Evolutionary conservation across 2,888 invertebrate genomes (phyloP).

Genomic region (Trichopoda pennipes): DNA sequence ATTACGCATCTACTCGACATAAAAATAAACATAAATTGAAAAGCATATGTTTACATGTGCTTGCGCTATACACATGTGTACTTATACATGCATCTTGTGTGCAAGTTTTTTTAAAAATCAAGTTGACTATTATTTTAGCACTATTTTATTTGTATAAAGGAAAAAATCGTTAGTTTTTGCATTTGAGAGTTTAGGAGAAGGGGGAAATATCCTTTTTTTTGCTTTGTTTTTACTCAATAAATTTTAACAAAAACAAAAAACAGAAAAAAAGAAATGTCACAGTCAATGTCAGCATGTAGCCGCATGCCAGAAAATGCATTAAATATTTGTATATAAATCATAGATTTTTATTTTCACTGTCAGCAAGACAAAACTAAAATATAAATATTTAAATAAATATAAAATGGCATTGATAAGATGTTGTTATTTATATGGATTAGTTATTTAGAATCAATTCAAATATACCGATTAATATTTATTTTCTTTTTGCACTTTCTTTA

Average conservation of each 20-base stretch:
- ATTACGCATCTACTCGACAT: neutral
- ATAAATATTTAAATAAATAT: slow-evolving; percentile 7
- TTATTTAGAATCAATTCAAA: slow-evolving; percentile 38
- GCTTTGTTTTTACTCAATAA: slow-evolving; percentile 31
- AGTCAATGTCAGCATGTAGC: slow-evolving; percentile 57
- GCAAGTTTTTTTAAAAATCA: neutral
- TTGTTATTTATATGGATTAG: slow-evolving; percentile 18
- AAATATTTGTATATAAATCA: slow-evolving; percentile 44
- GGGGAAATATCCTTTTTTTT: neutral
- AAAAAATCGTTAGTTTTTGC: too few species aligned
- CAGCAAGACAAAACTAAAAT: slow-evolving; percentile 22
- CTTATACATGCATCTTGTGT: neutral
- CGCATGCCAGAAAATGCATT: slow-evolving; percentile 40
- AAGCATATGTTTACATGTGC: slow-evolving; percentile 7
- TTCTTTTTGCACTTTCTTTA: neutral
- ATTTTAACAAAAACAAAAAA: slow-evolving; percentile 31
- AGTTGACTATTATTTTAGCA: neutral
- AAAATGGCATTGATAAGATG: slow-evolving; percentile 38
- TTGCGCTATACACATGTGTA: neutral
- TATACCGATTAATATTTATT: slow-evolving; percentile 28
- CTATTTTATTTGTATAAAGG: too few species aligned
- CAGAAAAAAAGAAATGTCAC: neutral
- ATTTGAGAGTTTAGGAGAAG: neutral
- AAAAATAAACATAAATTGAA: neutral
- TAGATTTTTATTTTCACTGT: slow-evolving; percentile 34